These are phyloP conservation scores for Gymnoscopelus microlampas DNA, from an alignment of 2,797 vertebrate species.

Conservation along the genomic window DNA sequence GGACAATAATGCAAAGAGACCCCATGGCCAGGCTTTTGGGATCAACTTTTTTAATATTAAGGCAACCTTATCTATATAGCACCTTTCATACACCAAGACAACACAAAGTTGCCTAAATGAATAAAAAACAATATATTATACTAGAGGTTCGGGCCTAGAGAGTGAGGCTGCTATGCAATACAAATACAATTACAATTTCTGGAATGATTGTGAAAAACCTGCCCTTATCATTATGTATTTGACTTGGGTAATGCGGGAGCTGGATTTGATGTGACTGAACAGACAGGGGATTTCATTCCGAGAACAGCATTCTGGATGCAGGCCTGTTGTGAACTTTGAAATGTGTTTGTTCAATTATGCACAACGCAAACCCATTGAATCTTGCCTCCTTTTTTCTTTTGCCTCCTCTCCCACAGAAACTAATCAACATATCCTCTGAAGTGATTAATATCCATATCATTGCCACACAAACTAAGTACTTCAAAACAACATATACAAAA, in stretches of 20 bases:
- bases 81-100: no score
- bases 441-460: slow-evolving; percentile 87
- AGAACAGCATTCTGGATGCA: slow-evolving; percentile 16
- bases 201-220: neutral
- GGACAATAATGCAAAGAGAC: no score
- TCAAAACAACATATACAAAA: slow-evolving; percentile 89
- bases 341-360: slow-evolving; percentile 36
- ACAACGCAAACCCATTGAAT: slow-evolving; percentile 39
- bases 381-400: slow-evolving; percentile 15
- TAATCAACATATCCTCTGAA: slow-evolving; percentile 88
- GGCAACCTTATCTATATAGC: no score
- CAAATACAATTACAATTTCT: no score
- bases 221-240: neutral
- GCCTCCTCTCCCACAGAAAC: slow-evolving; percentile 80
- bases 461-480: slow-evolving; percentile 89
- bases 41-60: no score
- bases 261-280: slow-evolving; percentile 39
- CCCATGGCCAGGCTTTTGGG: no score
- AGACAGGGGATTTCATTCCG: neutral
- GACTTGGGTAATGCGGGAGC: neutral
- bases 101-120: no score
- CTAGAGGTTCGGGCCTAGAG: no score
- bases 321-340: slow-evolving; percentile 35
- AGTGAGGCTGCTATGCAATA: no score
- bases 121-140: no score